These are phyloP conservation scores for Morpho deidamia DNA, from an alignment of 2,888 invertebrate genomes.

Conservation along the genomic window DNA sequence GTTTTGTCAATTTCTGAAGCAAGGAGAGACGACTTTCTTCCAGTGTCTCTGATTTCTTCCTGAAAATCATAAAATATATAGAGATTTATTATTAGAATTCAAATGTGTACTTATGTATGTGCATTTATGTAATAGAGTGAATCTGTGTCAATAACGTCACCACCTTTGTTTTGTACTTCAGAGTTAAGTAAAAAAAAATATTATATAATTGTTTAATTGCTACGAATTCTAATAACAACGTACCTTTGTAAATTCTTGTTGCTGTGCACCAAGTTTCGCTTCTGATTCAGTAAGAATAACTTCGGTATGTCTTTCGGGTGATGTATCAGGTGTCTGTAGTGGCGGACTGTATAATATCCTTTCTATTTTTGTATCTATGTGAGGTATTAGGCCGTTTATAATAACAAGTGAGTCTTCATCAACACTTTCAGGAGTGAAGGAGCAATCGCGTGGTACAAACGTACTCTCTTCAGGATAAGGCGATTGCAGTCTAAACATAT, in stretches of 20 bases:
- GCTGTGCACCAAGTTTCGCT: conserved; percentile 35
- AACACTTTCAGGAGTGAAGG: conserved; percentile 33
- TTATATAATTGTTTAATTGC: too few species aligned
- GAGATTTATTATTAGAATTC: too few species aligned
- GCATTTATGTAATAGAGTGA: too few species aligned
- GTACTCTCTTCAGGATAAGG: conserved; percentile 49
- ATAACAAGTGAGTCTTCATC: conserved; percentile 58
- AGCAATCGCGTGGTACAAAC: conserved; percentile 41
- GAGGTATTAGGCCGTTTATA: conserved; percentile 56
- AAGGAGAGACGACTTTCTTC: conserved; percentile 57
- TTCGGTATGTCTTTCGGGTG: conserved; percentile 43
- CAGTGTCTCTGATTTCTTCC: conserved; percentile 67
- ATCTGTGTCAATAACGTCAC: too few species aligned
- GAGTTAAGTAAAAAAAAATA: too few species aligned
- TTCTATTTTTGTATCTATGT: conserved; percentile 54
- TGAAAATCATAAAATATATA: conserved; percentile 32
- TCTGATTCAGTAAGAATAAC: conserved; percentile 40
- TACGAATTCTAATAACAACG: background rate
- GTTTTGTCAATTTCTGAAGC: conserved; percentile 67
- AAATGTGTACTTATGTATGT: too few species aligned
- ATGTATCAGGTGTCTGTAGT: conserved; percentile 44
- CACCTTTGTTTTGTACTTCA: too few species aligned
- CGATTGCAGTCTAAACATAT: conserved; percentile 54
- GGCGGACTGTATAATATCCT: conserved; percentile 55
- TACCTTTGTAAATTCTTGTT: conserved; percentile 37